Evolutionary conservation across 2,113 vertebrate genomes (phyloP).

Genomic region (Anarrhichthys ocellatus): DNA sequence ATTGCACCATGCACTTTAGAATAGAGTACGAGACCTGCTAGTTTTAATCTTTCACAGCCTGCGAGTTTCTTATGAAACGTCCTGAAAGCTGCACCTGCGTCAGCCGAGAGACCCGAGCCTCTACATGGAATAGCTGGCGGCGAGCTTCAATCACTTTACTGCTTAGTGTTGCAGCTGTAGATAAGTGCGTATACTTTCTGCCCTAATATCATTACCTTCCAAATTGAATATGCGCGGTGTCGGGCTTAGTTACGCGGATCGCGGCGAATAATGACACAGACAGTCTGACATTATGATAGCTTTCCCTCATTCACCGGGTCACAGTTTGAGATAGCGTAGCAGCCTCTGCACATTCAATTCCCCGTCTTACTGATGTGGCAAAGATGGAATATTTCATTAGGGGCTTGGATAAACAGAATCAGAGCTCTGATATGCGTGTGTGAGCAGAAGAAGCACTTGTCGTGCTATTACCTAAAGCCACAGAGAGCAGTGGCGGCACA

Average conservation of each 20-base stretch:
- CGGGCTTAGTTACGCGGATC: constrained; percentile 38
- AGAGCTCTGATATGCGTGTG: constrained; percentile 45
- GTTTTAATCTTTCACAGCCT: constrained; percentile 26
- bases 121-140: neutral
- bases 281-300: constrained; percentile 44
- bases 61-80: constrained; percentile 33
- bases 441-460: constrained; percentile 38
- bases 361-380: constrained; percentile 59
- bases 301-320: constrained; percentile 58
- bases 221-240: constrained; percentile 56
- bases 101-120: neutral
- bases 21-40: neutral
- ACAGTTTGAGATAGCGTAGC: constrained; percentile 47
- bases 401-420: constrained; percentile 66
- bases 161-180: constrained; percentile 9
- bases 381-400: constrained; percentile 75
- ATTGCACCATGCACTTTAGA: constrained; percentile 37
- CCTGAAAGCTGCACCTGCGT: constrained; percentile 10
- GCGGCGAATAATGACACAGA: constrained; percentile 40
- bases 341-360: constrained; percentile 58
- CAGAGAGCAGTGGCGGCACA: constrained; percentile 39
- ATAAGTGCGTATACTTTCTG: constrained; percentile 31
- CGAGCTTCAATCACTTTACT: constrained; percentile 19
- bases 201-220: constrained; percentile 53
- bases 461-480: constrained; percentile 53